phyloP scores from a whole-genome alignment of 2,888 invertebrate species.

The Panzeria rudis region DNA sequence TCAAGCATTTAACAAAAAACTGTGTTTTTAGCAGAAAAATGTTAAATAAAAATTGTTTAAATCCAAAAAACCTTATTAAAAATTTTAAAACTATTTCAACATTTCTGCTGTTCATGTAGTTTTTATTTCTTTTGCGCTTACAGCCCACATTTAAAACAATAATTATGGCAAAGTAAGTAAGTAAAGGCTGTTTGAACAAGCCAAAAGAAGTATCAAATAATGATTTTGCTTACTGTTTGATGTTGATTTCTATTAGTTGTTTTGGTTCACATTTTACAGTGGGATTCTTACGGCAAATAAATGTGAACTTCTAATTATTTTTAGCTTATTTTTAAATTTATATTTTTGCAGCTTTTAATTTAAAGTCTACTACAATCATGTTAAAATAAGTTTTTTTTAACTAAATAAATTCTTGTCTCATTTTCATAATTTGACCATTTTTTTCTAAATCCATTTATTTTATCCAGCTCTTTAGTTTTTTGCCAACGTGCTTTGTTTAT shows the following conservation, averaged over 20 bases:
- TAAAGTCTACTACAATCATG: background rate
- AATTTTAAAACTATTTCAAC: constrained; percentile 33
- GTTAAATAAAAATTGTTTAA: background rate
- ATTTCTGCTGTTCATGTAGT: constrained; percentile 2
- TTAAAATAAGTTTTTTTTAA: background rate
- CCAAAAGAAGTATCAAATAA: background rate
- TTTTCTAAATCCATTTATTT: constrained; percentile 27
- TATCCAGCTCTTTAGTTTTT: background rate
- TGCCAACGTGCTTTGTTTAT: constrained; percentile 43
- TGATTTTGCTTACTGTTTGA: constrained; percentile 10
- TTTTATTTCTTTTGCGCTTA: background rate
- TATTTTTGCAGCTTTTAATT: too few relatives aligned
- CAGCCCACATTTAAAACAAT: constrained; percentile 5
- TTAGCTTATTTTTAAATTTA: too few relatives aligned
- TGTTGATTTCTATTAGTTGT: constrained; percentile 1
- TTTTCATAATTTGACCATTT: constrained; percentile 3
- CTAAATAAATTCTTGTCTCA: constrained; percentile 4
- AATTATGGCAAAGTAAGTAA: constrained; percentile 11
- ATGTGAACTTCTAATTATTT: background rate
- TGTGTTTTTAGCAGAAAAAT: constrained; percentile 10
- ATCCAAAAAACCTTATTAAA: constrained; percentile 2
- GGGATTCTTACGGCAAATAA: background rate
- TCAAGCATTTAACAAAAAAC: background rate
- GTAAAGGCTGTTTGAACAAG: background rate
- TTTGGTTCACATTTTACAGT: background rate